These are phyloP conservation scores for Enteromius trimaculatus DNA, from an alignment of 2,797 vertebrate genomes.

Conservation along the genomic window DNA sequence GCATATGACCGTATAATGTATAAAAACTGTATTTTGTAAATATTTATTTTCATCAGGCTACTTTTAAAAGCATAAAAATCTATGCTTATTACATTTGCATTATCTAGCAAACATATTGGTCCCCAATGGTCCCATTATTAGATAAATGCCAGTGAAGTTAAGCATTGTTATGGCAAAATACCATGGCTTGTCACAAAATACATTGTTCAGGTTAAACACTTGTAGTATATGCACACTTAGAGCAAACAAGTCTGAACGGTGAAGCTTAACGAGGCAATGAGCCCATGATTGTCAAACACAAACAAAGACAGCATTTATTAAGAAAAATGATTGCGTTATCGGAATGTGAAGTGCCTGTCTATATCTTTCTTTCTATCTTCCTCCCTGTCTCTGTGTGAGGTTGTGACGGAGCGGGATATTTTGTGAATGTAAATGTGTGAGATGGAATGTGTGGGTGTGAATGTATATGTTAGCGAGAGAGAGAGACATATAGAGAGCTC, in stretches of 20 bases:
- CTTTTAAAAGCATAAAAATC: background rate
- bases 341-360: conserved; percentile 47
- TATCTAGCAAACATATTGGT: conserved; percentile 1
- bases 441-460: conserved; percentile 58
- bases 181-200: conserved; percentile 29
- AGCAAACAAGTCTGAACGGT: conserved; percentile 65
- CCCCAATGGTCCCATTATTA: conserved; percentile 5
- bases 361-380: conserved; percentile 31
- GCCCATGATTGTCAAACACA: conserved; percentile 45
- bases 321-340: conserved; percentile 46
- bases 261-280: conserved; percentile 33
- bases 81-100: background rate
- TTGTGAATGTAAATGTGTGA: conserved; percentile 50
- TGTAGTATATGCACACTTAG: conserved; percentile 10
- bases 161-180: conserved; percentile 2
- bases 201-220: conserved; percentile 32
- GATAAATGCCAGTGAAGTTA: conserved; percentile 18
- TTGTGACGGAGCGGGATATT: conserved; percentile 13
- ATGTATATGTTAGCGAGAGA: conserved; percentile 43
- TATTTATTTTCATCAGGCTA: too few relatives aligned
- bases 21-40: conserved; percentile 2
- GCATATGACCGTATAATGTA: background rate
- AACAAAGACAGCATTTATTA: conserved; percentile 47
- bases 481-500: conserved; percentile 59
- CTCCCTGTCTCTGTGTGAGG: conserved; percentile 43